Conservation (phyloP, 1,140 invertebrate species). For the Drosophila pachea region DNA sequence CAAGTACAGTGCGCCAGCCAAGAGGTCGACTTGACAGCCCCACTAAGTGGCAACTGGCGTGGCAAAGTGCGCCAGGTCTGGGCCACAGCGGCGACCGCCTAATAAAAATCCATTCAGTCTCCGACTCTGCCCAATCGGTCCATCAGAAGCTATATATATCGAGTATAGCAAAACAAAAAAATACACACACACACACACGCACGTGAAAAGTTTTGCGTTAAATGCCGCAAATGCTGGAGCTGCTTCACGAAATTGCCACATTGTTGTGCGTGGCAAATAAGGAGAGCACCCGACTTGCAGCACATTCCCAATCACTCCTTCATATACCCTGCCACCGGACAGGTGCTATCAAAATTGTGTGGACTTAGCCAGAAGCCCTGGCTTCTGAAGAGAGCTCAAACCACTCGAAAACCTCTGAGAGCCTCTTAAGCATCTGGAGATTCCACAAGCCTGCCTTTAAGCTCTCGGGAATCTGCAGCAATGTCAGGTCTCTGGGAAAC, state of each 20-base stretch:
- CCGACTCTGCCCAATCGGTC: conserved; percentile 24
- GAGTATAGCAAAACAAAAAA: neutral
- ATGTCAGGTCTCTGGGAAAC: no score
- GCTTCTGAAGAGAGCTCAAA: no score
- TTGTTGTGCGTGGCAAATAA: conserved; percentile 4
- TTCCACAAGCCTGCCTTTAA: no score
- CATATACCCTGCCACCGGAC: neutral
- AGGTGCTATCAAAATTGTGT: no score
- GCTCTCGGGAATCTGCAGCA: no score
- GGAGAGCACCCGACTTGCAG: conserved; percentile 12
- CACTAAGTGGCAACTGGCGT: conserved; percentile 7
- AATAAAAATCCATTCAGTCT: conserved; percentile 23
- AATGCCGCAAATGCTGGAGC: conserved; percentile 8
- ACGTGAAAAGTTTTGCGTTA: conserved; percentile 1
- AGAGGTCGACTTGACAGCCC: conserved; percentile 35
- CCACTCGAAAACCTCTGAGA: no score
- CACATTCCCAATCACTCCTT: conserved; percentile 6
- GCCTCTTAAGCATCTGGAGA: no score
- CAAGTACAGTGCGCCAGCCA: conserved; percentile 6
- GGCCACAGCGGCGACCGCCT: conserved; percentile 7
- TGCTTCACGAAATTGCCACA: conserved; percentile 17
- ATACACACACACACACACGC: neutral
- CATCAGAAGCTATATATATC: conserved; percentile 1
- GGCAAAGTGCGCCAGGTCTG: no score
- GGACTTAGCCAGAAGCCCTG: no score